These are phyloP conservation scores for Elymnias hypermnestra DNA, from an alignment of 1,140 invertebrate species.

Conservation along the genomic window DNA sequence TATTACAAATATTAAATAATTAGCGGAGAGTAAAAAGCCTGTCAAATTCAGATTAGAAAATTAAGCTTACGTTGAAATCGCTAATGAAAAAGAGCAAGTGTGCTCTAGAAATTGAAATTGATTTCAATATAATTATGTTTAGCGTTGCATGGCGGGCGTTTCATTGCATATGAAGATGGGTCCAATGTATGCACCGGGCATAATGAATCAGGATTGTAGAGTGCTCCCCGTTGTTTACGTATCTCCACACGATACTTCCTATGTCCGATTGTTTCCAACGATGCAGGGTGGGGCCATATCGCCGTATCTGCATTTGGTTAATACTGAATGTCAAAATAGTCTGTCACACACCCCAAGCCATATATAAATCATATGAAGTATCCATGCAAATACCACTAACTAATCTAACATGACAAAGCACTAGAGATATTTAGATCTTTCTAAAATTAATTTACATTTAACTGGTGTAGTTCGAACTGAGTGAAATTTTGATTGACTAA, in stretches of 20 bases:
- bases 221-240: constrained; percentile 37
- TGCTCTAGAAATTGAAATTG: not conserved
- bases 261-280: constrained; percentile 31
- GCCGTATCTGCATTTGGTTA: constrained; percentile 4
- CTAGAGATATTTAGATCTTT: too few species aligned
- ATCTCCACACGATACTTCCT: constrained; percentile 42
- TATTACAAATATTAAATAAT: too few species aligned
- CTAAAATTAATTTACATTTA: too few species aligned
- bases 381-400: too few species aligned
- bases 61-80: not conserved
- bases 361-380: too few species aligned
- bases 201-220: constrained; percentile 64
- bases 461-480: too few species aligned
- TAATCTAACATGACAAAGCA: too few species aligned
- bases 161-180: constrained; percentile 24
- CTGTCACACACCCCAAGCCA: too few species aligned
- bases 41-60: too few species aligned
- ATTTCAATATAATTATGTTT: constrained; percentile 1
- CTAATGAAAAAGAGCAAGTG: not conserved
- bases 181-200: constrained; percentile 23
- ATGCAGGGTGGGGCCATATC: not conserved
- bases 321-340: constrained; percentile 1
- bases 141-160: not conserved
- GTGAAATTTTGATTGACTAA: too few species aligned
- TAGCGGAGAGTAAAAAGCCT: too few species aligned